phyloP scores from a whole-genome alignment of 2,797 vertebrate species.

The Pseudomugil tenellus region DNA sequence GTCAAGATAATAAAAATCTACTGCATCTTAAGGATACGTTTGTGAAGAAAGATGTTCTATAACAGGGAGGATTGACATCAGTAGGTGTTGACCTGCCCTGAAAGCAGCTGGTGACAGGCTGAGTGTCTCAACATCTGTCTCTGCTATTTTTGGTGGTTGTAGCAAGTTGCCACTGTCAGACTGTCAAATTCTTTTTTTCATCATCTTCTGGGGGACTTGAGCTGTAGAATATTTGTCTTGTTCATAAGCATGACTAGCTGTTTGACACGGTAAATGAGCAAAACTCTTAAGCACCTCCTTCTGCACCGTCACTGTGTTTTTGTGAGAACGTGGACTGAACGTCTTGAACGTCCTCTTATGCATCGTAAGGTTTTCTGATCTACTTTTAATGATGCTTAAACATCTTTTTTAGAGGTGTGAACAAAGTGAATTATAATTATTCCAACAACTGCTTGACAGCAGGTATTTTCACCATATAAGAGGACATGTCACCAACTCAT shows the following conservation, averaged over 20 bases:
- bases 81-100: not conserved
- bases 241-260: not conserved
- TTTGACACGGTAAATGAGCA: not conserved
- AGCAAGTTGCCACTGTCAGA: not conserved
- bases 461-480: too few relatives aligned
- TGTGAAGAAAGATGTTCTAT: not conserved
- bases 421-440: too few relatives aligned
- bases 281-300: not conserved
- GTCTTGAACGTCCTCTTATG: not conserved
- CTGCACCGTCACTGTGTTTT: not conserved
- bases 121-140: not conserved
- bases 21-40: not conserved
- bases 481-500: too few relatives aligned
- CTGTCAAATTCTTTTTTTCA: not conserved
- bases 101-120: not conserved
- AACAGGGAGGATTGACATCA: not conserved
- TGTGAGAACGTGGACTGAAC: not conserved
- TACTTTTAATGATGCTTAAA: too few relatives aligned
- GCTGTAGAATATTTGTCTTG: not conserved
- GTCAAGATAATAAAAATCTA: not conserved
- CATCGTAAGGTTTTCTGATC: too few relatives aligned
- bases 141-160: not conserved
- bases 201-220: not conserved
- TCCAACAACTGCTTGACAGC: too few relatives aligned
- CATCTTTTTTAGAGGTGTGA: too few relatives aligned